Evolutionary conservation across 1,140 invertebrate genomes (phyloP), one percentile per base, ranked within the genome.

Genomic region (Zaprionus lachaisei): DNA sequence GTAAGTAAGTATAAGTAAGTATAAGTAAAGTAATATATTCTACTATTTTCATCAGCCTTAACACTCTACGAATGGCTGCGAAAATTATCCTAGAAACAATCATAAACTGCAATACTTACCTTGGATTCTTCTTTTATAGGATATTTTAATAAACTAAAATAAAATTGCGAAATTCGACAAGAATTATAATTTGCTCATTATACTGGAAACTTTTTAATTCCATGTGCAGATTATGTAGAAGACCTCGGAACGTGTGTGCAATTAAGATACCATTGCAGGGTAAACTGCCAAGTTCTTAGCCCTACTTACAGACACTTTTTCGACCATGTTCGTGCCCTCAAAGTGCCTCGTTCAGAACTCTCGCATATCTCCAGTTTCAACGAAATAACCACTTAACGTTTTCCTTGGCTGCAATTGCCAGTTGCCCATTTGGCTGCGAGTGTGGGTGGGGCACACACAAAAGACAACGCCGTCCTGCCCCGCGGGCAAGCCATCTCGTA

Each of bases 381-480:
- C 51, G 26, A 66, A 56, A 66, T 66, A 56, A 57, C 28, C 67
- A 71, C 67, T 71, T 75, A 75, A 64, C 67, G 54, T 64, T 71
- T 57, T 51, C 60, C 34, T 26, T 63, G 44, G 31, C 72, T 70
- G 72, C 72, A 75, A 75, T 70, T 75, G 41, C 60, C 38, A 58
- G 41, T 74, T 44, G 54, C 12, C 57, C 58, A 69, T 62, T 74
- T 62, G 24, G 37, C 17, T 31, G 14, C 37, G 37, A 38, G 14
- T 15, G 37, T 47, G 41, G 17, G 41, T 47, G 22, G 14, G 49
- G 24, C 22, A 34, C 1, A 56, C 20, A 67, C 44, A 37, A 49
- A 12, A 31, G 14, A 67, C 37, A 70, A 44, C 17, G 38, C 71
- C 24, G 51, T 70, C 31, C 72, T 71, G 41, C 38, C 72, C 72